Percentiles rank a stretch among this genome's conserved stretches.
These are phyloP conservation scores for Dendropsophus ebraccatus DNA, from an alignment of 2,113 vertebrate genomes.

Conservation along the genomic window DNA sequence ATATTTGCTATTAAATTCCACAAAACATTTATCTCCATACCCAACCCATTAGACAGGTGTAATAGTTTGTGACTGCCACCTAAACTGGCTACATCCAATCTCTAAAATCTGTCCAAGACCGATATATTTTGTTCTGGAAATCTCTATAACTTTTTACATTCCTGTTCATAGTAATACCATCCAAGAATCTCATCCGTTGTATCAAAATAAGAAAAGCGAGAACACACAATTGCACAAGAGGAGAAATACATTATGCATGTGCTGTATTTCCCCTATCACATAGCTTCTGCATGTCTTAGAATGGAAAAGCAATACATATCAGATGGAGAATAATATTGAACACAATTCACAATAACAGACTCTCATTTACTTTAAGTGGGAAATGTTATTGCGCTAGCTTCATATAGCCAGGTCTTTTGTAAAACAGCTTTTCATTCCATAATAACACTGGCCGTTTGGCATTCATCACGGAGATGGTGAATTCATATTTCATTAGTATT, in stretches of 20 bases:
- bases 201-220: conserved; percentile 75
- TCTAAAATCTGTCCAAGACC: conserved; percentile 2
- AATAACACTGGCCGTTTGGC: conserved; percentile 50
- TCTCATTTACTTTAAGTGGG: conserved; percentile 90
- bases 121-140: conserved; percentile 3
- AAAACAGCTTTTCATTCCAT: conserved; percentile 56
- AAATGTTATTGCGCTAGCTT: conserved; percentile 90
- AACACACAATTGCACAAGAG: conserved; percentile 66
- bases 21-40: not conserved
- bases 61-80: conserved; percentile 28
- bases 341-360: conserved; percentile 91
- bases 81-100: conserved; percentile 25
- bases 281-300: conserved; percentile 74
- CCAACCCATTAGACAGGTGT: conserved; percentile 50
- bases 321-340: conserved; percentile 86
- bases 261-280: conserved; percentile 76
- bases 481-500: conserved; percentile 46
- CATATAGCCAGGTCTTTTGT: conserved; percentile 80
- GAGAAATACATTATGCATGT: conserved; percentile 93
- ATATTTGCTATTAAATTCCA: too few relatives aligned
- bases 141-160: conserved; percentile 36
- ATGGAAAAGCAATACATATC: conserved; percentile 79
- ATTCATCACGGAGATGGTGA: conserved; percentile 51
- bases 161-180: conserved; percentile 30
- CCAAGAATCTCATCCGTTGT: conserved; percentile 25